Conservation (phyloP, 2,113 vertebrate species). For the human region DNA sequence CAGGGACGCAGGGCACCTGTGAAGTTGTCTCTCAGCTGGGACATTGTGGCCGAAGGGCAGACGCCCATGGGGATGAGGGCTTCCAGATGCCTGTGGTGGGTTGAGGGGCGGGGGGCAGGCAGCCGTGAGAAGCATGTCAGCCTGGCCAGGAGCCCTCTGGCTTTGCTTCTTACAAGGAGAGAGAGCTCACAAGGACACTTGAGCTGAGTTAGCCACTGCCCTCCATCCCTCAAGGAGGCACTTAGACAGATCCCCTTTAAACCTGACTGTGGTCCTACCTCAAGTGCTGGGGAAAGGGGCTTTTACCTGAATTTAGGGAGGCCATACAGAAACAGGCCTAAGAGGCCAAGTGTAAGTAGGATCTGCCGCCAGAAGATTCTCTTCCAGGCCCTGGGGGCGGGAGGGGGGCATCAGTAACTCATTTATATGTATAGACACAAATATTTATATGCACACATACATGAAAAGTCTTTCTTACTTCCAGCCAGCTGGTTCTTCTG, state of each 20-base stretch:
- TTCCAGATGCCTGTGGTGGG: conserved; percentile 47
- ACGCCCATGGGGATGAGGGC: conserved; percentile 55
- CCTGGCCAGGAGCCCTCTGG: background rate
- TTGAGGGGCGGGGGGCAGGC: background rate
- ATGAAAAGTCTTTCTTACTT: background rate
- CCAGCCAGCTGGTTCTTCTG: background rate
- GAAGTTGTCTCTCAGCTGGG: conserved; percentile 54
- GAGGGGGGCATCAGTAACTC: background rate
- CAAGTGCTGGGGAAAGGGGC: background rate
- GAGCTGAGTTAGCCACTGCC: background rate
- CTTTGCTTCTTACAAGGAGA: background rate
- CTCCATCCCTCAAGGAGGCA: background rate
- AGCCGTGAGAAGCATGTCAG: background rate
- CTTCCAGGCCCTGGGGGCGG: conserved; percentile 37
- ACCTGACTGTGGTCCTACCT: background rate
- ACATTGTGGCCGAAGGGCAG: background rate
- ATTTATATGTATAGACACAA: background rate
- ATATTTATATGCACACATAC: background rate
- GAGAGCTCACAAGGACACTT: background rate
- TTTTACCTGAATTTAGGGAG: conserved; percentile 41
- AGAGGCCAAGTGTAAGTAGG: conserved; percentile 8
- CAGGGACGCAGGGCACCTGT: conserved; percentile 28
- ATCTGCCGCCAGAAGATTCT: conserved; percentile 26
- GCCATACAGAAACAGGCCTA: background rate
- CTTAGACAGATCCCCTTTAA: background rate